These are phyloP conservation scores for Pyralis farinalis DNA, from an alignment of 2,888 invertebrate genomes.

Conservation along the genomic window DNA sequence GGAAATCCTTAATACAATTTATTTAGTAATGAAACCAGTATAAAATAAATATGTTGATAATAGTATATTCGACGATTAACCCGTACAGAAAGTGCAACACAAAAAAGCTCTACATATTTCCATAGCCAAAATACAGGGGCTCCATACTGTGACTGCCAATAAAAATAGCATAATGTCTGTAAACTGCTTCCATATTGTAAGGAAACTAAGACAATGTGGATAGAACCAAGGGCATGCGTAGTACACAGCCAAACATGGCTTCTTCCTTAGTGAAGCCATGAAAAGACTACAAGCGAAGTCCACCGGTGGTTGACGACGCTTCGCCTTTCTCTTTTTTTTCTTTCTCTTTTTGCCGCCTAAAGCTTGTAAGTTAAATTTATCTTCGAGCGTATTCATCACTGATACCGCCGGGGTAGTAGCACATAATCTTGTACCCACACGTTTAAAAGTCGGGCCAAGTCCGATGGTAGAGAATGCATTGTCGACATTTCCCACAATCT, in stretches of 20 bases:
- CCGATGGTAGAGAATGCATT: constrained; percentile 19
- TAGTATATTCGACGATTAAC: no score
- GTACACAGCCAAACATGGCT: constrained; percentile 36
- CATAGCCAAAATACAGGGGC: constrained; percentile 44
- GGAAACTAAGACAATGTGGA: constrained; percentile 38
- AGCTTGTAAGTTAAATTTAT: no score
- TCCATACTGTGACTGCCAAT: constrained; percentile 49
- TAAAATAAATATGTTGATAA: no score
- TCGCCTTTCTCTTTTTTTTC: constrained; percentile 9
- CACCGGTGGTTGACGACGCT: constrained; percentile 4
- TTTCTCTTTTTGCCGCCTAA: constrained; percentile 11
- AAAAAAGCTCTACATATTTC: constrained; percentile 38
- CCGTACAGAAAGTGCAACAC: constrained; percentile 44
- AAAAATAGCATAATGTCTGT: constrained; percentile 39
- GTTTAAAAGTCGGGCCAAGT: constrained; percentile 21
- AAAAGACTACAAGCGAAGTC: constrained; percentile 40
- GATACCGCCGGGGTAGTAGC: constrained; percentile 14
- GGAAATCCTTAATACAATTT: no score
- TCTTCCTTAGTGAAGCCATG: constrained; percentile 39
- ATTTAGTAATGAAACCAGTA: no score
- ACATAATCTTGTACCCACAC: constrained; percentile 23
- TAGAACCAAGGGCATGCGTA: constrained; percentile 46
- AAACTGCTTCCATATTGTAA: constrained; percentile 37
- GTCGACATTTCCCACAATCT: constrained; percentile 16
- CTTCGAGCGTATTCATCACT: constrained; percentile 12